Conservation (phyloP, 2,888 invertebrate species). For the Eurytoma adleriae region DNA sequence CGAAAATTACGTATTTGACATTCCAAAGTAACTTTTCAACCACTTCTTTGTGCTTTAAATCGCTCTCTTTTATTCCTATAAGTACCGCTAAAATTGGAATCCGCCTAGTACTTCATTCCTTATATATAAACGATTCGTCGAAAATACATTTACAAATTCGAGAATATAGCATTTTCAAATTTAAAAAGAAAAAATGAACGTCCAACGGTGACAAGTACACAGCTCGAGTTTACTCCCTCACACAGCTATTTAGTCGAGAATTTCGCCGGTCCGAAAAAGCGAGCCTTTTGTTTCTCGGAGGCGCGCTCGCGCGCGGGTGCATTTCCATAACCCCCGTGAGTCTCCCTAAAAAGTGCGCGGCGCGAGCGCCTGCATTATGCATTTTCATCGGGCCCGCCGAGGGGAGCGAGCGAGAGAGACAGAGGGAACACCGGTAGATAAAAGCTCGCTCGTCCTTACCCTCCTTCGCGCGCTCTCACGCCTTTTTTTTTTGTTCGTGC, state of each 20-base stretch:
- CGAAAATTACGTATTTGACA: slow-evolving; percentile 20
- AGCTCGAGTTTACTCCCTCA: neutral
- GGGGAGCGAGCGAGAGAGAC: neutral
- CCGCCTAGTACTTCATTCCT: neutral
- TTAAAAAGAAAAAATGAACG: neutral
- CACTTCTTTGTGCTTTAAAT: neutral
- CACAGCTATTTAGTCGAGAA: neutral
- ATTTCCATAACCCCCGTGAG: neutral
- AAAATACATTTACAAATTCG: neutral
- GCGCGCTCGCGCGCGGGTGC: neutral
- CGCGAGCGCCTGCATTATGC: slow-evolving; percentile 22
- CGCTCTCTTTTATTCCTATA: neutral
- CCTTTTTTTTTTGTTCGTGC: slow-evolving; percentile 13
- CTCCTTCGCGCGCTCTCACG: slow-evolving; percentile 11
- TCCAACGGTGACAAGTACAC: neutral
- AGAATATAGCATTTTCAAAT: neutral
- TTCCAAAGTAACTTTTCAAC: neutral
- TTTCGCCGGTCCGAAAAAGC: slow-evolving; percentile 2
- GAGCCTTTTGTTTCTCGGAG: neutral
- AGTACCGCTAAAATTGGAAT: neutral
- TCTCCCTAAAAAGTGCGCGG: neutral
- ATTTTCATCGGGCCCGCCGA: neutral
- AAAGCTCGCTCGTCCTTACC: slow-evolving; percentile 21
- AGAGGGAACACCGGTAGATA: neutral
- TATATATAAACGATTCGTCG: neutral